These are phyloP conservation scores for Apteryx owenii DNA, from an alignment of 2,113 vertebrate species.

Conservation along the genomic window DNA sequence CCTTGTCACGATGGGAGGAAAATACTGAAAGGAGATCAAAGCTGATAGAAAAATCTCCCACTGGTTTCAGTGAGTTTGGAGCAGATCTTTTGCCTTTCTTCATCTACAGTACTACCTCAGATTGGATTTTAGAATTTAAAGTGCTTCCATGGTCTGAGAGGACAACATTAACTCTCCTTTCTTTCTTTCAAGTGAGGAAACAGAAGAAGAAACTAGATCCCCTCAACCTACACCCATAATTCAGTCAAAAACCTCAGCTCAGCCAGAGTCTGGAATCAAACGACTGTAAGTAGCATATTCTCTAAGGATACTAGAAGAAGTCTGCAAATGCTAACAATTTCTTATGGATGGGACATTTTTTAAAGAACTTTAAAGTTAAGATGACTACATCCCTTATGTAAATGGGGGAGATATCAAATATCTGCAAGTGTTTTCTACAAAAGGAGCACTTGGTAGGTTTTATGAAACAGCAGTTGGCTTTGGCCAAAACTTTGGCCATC, in stretches of 20 bases:
- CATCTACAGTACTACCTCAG: background rate
- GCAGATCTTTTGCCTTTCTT: background rate
- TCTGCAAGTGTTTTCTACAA: background rate
- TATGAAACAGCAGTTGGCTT: background rate
- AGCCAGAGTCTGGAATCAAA: conserved; percentile 91
- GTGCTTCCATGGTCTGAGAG: background rate
- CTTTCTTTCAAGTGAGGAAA: conserved; percentile 84
- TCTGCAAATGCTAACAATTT: background rate
- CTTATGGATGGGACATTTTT: background rate
- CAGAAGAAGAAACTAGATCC: conserved; percentile 84
- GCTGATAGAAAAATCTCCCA: background rate
- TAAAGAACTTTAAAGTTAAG: background rate
- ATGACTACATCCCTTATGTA: background rate
- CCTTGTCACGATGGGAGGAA: background rate
- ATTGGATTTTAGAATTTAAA: background rate
- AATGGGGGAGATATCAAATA: background rate
- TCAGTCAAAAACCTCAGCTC: conserved; percentile 75
- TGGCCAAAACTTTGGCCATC: background rate
- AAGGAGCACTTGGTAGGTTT: background rate
- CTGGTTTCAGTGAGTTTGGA: background rate
- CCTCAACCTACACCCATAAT: conserved; percentile 76
- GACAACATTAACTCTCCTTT: background rate
- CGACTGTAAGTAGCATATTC: conserved; percentile 84
- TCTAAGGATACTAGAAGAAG: background rate
- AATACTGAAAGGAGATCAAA: background rate